These are phyloP conservation scores for Prunella himalayana DNA, from an alignment of 2,113 vertebrate species.

Conservation along the genomic window DNA sequence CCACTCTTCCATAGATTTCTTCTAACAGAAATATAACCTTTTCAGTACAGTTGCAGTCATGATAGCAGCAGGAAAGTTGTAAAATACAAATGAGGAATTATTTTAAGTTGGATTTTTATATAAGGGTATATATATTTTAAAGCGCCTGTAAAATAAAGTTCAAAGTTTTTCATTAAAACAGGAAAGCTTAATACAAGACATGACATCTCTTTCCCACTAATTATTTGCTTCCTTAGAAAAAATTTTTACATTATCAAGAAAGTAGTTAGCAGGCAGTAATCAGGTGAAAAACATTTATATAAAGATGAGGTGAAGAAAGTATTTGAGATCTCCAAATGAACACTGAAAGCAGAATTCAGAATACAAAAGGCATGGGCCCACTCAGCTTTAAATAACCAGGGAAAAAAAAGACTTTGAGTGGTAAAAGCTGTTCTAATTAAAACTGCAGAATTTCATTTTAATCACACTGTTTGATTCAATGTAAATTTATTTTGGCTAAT, in stretches of 20 bases:
- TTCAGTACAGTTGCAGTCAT: not conserved
- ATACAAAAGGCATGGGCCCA: not conserved
- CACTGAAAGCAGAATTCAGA: not conserved
- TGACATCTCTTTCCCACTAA: not conserved
- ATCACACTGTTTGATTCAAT: not conserved
- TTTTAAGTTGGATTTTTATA: not conserved
- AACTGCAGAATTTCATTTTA: not conserved
- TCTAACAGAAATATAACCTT: not conserved
- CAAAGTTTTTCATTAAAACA: not conserved
- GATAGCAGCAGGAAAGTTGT: not conserved
- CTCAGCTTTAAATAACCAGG: not conserved
- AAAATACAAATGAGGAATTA: not conserved
- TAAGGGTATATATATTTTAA: not conserved
- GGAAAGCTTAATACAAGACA: not conserved
- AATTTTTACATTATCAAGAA: not conserved
- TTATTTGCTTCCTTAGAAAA: not conserved
- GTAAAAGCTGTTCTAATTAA: not conserved
- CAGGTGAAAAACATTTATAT: not conserved
- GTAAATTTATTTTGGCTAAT: not conserved
- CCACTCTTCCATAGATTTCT: not conserved
- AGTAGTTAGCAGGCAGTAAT: not conserved
- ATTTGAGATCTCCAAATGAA: not conserved
- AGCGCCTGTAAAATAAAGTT: not conserved
- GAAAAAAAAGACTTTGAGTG: not conserved
- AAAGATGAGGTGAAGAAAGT: not conserved